Conservation (phyloP, 2,888 invertebrate genomes). For the Mystacides longicornis region DNA sequence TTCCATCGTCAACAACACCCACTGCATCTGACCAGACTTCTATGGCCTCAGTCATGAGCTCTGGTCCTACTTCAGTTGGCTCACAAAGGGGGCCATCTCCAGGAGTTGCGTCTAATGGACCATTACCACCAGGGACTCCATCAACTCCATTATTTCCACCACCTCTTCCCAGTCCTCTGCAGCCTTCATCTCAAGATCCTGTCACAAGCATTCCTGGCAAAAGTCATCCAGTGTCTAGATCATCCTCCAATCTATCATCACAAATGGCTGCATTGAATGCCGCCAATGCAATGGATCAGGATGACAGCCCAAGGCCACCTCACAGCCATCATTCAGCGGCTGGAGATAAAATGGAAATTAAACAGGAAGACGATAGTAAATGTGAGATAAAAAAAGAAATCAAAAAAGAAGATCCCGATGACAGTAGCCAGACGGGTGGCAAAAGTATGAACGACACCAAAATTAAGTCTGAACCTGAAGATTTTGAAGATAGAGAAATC, state of each 20-base stretch:
- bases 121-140: constrained; percentile 47
- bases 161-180: constrained; percentile 51
- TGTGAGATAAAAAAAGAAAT: constrained; percentile 52
- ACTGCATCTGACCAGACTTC: constrained; percentile 30
- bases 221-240: constrained; percentile 44
- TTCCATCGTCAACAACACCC: constrained; percentile 46
- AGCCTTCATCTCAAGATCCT: constrained; percentile 39
- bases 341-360: constrained; percentile 58
- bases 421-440: constrained; percentile 46
- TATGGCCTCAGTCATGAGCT: constrained; percentile 33
- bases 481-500: constrained; percentile 35
- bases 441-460: constrained; percentile 57
- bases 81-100: constrained; percentile 44
- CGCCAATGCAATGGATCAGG: constrained; percentile 57
- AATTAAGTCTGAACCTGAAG: constrained; percentile 56
- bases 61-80: constrained; percentile 39
- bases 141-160: constrained; percentile 56
- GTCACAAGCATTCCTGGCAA: constrained; percentile 26
- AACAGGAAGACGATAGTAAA: constrained; percentile 59
- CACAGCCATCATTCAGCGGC: constrained; percentile 34
- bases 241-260: constrained; percentile 54
- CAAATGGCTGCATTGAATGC: constrained; percentile 68
- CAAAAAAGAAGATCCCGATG: constrained; percentile 37
- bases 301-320: constrained; percentile 54
- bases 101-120: constrained; percentile 35